These are phyloP conservation scores for Cosmorhoe ocellata DNA, from an alignment of 2,888 invertebrate species.

Conservation along the genomic window DNA sequence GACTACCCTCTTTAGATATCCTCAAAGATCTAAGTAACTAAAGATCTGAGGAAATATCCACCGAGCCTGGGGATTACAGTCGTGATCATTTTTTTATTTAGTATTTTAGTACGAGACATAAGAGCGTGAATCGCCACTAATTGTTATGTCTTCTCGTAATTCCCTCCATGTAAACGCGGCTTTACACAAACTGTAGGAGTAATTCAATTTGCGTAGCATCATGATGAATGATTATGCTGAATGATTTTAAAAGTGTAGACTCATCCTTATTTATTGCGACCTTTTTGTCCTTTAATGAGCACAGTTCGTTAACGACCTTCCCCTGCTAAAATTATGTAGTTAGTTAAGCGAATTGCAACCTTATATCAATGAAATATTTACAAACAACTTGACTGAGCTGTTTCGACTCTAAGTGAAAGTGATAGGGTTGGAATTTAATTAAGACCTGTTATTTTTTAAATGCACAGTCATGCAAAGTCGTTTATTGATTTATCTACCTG, in stretches of 20 bases:
- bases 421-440: not conserved
- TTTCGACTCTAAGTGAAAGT: not conserved
- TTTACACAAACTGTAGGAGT: constrained; percentile 20
- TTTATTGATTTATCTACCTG: too few relatives aligned
- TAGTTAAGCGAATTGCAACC: constrained; percentile 15
- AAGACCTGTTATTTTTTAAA: not conserved
- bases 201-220: constrained; percentile 41
- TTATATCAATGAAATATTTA: constrained; percentile 1
- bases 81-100: too few relatives aligned
- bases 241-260: constrained; percentile 49
- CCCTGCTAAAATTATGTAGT: constrained; percentile 49
- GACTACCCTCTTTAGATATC: too few relatives aligned
- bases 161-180: too few relatives aligned
- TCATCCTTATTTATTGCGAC: constrained; percentile 77
- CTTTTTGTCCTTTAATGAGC: constrained; percentile 74
- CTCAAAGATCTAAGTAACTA: too few relatives aligned
- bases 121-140: too few relatives aligned
- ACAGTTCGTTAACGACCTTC: constrained; percentile 43
- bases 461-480: constrained; percentile 6
- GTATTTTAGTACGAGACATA: too few relatives aligned
- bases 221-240: constrained; percentile 28
- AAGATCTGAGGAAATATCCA: too few relatives aligned
- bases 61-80: too few relatives aligned
- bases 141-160: too few relatives aligned
- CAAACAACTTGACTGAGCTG: not conserved